Evolutionary conservation across 2,888 invertebrate species (phyloP).

Genomic region (Nephrotoma flavescens): DNA sequence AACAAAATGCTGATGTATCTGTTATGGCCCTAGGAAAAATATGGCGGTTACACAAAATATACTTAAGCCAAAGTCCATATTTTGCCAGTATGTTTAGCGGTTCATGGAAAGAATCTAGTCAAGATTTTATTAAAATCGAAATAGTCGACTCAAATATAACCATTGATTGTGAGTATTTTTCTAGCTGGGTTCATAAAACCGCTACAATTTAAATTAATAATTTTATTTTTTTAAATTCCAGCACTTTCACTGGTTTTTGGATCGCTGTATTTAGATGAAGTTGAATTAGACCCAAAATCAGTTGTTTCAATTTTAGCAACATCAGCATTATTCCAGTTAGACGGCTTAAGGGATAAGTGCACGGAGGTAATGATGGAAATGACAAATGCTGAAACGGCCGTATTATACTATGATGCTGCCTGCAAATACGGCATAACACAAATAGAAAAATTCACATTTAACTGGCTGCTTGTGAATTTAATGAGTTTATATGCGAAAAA

Average conservation of each 20-base stretch:
- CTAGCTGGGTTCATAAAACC: not conserved
- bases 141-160: constrained; percentile 58
- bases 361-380: constrained; percentile 58
- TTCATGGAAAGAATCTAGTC: constrained; percentile 55
- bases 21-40: constrained; percentile 53
- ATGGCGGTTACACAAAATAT: constrained; percentile 64
- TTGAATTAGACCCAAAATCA: constrained; percentile 49
- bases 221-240: constrained; percentile 22
- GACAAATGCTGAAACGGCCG: constrained; percentile 53
- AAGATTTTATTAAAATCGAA: constrained; percentile 48
- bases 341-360: constrained; percentile 58
- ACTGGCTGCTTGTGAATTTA: constrained; percentile 56
- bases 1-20: constrained; percentile 58
- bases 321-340: constrained; percentile 59
- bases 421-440: constrained; percentile 48
- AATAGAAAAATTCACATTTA: constrained; percentile 45
- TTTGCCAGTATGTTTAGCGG: constrained; percentile 71
- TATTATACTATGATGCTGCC: constrained; percentile 52
- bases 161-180: constrained; percentile 38
- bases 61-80: constrained; percentile 65
- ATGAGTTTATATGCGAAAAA: constrained; percentile 43
- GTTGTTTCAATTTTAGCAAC: constrained; percentile 54
- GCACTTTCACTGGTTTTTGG: constrained; percentile 57
- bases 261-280: constrained; percentile 60
- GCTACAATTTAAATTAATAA: not conserved